Evolutionary conservation across 1,140 invertebrate genomes (phyloP).

Genomic region (Eriosoma lanigerum): DNA sequence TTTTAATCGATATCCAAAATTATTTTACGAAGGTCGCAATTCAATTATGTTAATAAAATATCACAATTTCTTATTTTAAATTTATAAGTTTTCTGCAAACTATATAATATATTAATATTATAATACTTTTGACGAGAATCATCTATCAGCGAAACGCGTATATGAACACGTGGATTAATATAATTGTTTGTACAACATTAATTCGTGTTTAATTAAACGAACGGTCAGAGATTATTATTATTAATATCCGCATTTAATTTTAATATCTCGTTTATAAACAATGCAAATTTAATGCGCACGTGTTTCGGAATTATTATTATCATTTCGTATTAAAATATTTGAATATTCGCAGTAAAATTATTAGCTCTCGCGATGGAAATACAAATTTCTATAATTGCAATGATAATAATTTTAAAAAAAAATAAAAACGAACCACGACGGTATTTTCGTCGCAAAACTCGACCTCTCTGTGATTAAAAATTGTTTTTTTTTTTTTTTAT

Average conservation of each 20-base stretch:
- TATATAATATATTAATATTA: too few species aligned
- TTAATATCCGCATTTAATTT: not conserved
- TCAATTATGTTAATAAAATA: not conserved
- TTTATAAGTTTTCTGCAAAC: too few species aligned
- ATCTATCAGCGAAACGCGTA: too few species aligned
- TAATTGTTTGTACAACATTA: not conserved
- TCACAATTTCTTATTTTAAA: too few species aligned
- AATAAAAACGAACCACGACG: too few species aligned
- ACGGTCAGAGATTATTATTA: not conserved
- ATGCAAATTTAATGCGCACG: not conserved
- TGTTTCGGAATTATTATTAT: not conserved
- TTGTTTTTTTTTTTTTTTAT: not conserved
- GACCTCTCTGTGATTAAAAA: too few species aligned
- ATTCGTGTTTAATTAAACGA: not conserved
- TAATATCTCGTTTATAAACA: not conserved
- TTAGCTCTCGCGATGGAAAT: not conserved
- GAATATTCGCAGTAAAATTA: not conserved
- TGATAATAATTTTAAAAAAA: too few species aligned
- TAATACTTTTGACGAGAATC: too few species aligned
- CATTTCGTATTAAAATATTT: not conserved
- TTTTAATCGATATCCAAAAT: constrained; percentile 10
- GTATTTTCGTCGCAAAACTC: too few species aligned
- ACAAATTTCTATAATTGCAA: too few species aligned
- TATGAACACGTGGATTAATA: too few species aligned
- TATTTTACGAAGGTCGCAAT: not conserved